phyloP scores from a whole-genome alignment of 2,113 vertebrate genomes.

The Pygoscelis antarcticus region DNA sequence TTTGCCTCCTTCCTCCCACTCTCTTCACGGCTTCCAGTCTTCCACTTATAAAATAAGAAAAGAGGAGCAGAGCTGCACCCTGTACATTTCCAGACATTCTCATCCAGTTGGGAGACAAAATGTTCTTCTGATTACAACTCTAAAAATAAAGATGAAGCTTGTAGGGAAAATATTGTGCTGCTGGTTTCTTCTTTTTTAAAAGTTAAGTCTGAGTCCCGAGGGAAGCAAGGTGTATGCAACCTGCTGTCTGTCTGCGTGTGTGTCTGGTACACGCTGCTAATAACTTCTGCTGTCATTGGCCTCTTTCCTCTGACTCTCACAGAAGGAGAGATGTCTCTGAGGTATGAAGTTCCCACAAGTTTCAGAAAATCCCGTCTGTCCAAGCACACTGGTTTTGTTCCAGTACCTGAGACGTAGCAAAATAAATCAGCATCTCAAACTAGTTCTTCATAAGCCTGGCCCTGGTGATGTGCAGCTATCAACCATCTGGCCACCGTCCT shows the following conservation, averaged over 20 bases:
- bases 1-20: not conserved
- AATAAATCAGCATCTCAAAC: not conserved
- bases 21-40: not conserved
- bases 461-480: not conserved
- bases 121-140: slow-evolving; percentile 35
- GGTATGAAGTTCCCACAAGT: not conserved
- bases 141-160: slow-evolving; percentile 63
- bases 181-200: not conserved
- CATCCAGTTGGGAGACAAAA: slow-evolving; percentile 12
- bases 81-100: not conserved
- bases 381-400: not conserved
- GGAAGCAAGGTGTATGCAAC: not conserved
- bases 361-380: not conserved
- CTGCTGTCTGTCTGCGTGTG: not conserved
- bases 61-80: not conserved
- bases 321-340: not conserved
- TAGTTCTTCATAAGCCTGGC: not conserved
- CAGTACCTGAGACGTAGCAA: not conserved
- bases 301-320: not conserved
- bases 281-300: not conserved
- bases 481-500: not conserved
- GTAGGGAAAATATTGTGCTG: slow-evolving; percentile 27
- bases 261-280: not conserved
- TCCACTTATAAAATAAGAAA: not conserved
- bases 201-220: not conserved